Conservation (phyloP, 2,797 vertebrate genomes). For the Lates japonicus region DNA sequence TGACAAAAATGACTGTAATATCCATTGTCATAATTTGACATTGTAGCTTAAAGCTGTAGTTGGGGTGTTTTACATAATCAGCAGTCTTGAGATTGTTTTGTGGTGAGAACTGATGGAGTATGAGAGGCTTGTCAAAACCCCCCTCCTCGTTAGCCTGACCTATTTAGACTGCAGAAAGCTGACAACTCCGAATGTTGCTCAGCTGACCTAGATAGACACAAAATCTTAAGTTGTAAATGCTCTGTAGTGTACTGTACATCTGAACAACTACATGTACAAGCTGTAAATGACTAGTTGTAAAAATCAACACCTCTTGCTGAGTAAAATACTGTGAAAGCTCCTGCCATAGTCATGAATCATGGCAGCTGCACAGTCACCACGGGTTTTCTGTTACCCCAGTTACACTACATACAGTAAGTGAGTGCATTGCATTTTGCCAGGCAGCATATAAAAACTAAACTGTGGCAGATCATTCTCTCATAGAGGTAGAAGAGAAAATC, state of each 20-base stretch:
- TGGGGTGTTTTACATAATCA: conserved; percentile 58
- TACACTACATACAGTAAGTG: neutral
- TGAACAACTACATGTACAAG: neutral
- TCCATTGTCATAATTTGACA: conserved; percentile 42
- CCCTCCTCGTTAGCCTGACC: conserved; percentile 69
- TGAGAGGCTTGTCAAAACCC: conserved; percentile 59
- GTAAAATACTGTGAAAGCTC: conserved; percentile 1
- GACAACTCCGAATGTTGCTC: conserved; percentile 63
- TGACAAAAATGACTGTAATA: conserved; percentile 31
- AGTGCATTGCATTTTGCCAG: neutral
- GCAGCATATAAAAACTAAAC: neutral
- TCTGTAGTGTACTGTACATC: neutral
- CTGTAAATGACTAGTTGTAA: conserved; percentile 24
- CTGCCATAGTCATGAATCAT: conserved; percentile 19
- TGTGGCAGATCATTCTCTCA: neutral
- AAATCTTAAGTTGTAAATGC: conserved; percentile 51
- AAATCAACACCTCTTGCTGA: neutral
- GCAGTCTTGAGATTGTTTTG: conserved; percentile 57
- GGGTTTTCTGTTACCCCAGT: neutral
- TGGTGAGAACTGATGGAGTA: conserved; percentile 55
- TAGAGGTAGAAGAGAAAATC: neutral
- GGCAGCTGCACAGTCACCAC: neutral
- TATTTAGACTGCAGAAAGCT: conserved; percentile 76
- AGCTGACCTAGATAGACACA: conserved; percentile 73
- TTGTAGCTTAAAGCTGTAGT: conserved; percentile 39